Percentiles rank a stretch among this genome's conserved stretches.
Evolutionary conservation across 2,888 invertebrate genomes (phyloP).

Genomic region (Cancer borealis): DNA sequence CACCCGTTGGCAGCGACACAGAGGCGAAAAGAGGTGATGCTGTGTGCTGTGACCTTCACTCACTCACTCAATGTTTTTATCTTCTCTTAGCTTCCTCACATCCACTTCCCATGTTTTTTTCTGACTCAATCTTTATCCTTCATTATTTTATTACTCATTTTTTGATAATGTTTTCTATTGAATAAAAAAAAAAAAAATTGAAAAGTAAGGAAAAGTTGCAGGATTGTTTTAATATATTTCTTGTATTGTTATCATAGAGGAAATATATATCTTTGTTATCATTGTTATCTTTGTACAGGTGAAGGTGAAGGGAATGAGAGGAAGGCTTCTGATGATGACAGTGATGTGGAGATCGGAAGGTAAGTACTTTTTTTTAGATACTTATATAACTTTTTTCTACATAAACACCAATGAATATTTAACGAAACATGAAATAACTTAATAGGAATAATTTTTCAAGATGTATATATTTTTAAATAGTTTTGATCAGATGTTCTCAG

Average conservation of each 20-base stretch:
- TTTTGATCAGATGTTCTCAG: neutral
- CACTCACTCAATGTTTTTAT: neutral
- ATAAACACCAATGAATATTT: too few species aligned
- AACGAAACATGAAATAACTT: too few species aligned
- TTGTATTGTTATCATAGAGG: too few species aligned
- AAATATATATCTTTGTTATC: too few species aligned
- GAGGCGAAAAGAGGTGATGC: slow-evolving; percentile 50
- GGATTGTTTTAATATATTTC: too few species aligned
- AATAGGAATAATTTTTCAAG: too few species aligned
- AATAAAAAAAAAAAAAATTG: too few species aligned
- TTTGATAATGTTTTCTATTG: too few species aligned
- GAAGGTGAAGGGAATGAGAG: neutral
- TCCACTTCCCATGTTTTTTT: neutral
- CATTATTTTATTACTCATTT: neutral
- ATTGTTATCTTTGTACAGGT: neutral
- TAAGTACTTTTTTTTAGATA: neutral
- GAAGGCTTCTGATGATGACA: slow-evolving; percentile 65
- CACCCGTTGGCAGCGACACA: slow-evolving; percentile 53
- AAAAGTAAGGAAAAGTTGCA: too few species aligned
- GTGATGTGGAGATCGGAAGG: slow-evolving; percentile 72
- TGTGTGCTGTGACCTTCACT: neutral
- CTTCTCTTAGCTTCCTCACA: neutral
- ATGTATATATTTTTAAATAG: too few species aligned
- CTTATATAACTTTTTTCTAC: too few species aligned
- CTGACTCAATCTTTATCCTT: neutral